phyloP scores from a whole-genome alignment of 64 coral and sea anemone species.

The Actinia equina region DNA sequence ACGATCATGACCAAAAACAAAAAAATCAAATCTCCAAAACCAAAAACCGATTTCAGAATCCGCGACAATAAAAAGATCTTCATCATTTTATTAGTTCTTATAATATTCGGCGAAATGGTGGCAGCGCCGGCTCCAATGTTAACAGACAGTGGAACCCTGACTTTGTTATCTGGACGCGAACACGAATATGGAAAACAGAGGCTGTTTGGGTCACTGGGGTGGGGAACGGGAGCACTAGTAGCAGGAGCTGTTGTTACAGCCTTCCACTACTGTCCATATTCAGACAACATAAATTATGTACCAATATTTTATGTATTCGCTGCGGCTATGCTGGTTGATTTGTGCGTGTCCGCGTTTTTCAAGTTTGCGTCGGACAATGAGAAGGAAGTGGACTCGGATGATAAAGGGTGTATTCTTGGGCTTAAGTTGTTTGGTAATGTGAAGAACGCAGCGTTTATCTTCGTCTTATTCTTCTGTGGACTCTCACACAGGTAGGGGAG shows the following conservation, averaged over 20 bases:
- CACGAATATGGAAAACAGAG: constrained; percentile 78
- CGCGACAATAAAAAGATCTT: constrained; percentile 78
- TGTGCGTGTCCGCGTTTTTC: constrained; percentile 70
- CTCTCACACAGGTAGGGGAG: constrained; percentile 55
- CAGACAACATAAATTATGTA: constrained; percentile 86
- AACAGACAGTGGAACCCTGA: constrained; percentile 75
- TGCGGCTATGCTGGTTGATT: constrained; percentile 57
- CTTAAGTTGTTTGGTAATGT: constrained; percentile 71
- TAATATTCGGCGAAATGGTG: constrained; percentile 72
- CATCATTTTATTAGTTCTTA: constrained; percentile 63
- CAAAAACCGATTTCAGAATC: constrained; percentile 67
- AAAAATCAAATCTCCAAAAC: constrained; percentile 50
- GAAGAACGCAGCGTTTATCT: constrained; percentile 83
- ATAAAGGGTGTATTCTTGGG: constrained; percentile 51
- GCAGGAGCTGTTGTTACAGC: constrained; percentile 71
- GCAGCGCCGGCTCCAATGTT: constrained; percentile 85
- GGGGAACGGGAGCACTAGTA: constrained; percentile 68
- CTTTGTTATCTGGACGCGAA: constrained; percentile 50
- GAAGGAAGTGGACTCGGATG: neutral
- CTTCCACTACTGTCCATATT: constrained; percentile 78
- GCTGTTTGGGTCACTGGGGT: constrained; percentile 80
- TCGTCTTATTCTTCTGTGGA: constrained; percentile 71
- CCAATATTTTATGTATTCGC: constrained; percentile 82
- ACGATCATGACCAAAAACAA: constrained; percentile 51
- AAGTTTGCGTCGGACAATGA: constrained; percentile 30